Percentiles rank a stretch among this genome's conserved stretches.
These are phyloP conservation scores for Protophormia terraenovae DNA, from an alignment of 2,888 invertebrate genomes.

Conservation along the genomic window DNA sequence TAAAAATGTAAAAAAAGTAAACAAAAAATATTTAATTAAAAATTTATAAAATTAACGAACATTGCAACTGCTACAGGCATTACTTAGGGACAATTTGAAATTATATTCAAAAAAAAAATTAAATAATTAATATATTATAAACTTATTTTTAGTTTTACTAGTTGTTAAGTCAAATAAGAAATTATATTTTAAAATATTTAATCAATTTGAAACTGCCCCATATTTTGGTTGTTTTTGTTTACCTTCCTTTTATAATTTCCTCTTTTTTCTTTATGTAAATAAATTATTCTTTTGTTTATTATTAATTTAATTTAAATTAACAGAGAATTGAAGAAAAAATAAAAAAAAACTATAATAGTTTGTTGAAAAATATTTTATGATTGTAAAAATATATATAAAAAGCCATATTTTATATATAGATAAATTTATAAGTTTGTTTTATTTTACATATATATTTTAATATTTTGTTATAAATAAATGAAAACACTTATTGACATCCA, in stretches of 20 bases:
- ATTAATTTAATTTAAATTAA: background rate
- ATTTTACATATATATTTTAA: background rate
- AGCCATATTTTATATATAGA: background rate
- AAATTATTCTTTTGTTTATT: background rate
- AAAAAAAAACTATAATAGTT: constrained; percentile 6
- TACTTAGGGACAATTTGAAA: constrained; percentile 58
- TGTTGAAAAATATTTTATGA: too few relatives aligned
- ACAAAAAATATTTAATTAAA: background rate
- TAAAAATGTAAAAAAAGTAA: background rate
- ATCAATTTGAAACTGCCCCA: background rate
- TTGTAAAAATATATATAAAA: background rate
- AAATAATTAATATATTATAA: constrained; percentile 4
- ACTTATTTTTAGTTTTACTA: constrained; percentile 15
- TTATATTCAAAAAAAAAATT: background rate
- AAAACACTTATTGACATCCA: constrained; percentile 30
- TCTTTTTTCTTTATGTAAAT: background rate
- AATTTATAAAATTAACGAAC: constrained; percentile 22
- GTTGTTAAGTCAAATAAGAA: constrained; percentile 28
- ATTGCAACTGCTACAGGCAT: constrained; percentile 66
- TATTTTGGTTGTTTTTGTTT: background rate
- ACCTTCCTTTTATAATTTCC: background rate
- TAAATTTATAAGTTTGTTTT: constrained; percentile 22
- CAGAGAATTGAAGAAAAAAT: too few relatives aligned
- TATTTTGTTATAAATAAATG: constrained; percentile 38
- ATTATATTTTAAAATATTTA: background rate